A percentile compares a stretch with the other conserved stretches of the same genome.
These are phyloP conservation scores for Neolamprologus fasciatus DNA, from an alignment of 2,113 vertebrate species.

Conservation along the genomic window DNA sequence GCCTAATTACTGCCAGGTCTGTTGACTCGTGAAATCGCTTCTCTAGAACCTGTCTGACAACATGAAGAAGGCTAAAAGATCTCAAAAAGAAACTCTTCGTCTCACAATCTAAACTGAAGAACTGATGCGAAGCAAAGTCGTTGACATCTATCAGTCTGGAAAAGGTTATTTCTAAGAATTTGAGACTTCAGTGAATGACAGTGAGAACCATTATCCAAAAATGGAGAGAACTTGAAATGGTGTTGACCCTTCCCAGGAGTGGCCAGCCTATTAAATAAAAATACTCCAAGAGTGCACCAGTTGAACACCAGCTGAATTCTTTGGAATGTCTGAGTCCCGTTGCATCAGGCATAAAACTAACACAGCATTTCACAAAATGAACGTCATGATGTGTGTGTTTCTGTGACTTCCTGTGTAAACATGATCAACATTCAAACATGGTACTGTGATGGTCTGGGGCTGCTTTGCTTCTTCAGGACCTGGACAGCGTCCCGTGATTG, in stretches of 20 bases:
- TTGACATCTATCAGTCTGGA: neutral
- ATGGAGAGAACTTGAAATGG: neutral
- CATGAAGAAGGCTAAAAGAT: neutral
- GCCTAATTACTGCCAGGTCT: neutral
- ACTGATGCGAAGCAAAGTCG: neutral
- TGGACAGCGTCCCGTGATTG: neutral
- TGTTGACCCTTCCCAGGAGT: neutral
- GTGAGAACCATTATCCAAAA: neutral
- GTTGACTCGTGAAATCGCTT: neutral
- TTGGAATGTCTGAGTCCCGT: neutral
- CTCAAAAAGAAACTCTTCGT: neutral
- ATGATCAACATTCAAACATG: neutral
- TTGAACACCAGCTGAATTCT: neutral
- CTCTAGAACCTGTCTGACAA: neutral
- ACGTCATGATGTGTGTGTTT: neutral
- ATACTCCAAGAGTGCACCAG: neutral
- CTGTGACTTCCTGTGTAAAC: neutral
- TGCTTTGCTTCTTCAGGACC: neutral
- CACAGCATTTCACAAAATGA: neutral
- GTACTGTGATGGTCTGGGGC: neutral
- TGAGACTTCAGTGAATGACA: neutral
- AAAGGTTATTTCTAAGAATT: neutral
- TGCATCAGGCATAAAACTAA: neutral
- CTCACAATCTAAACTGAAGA: neutral
- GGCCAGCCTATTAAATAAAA: neutral